Conservation (phyloP, 2,888 invertebrate genomes). For the Plagodis pulveraria region DNA sequence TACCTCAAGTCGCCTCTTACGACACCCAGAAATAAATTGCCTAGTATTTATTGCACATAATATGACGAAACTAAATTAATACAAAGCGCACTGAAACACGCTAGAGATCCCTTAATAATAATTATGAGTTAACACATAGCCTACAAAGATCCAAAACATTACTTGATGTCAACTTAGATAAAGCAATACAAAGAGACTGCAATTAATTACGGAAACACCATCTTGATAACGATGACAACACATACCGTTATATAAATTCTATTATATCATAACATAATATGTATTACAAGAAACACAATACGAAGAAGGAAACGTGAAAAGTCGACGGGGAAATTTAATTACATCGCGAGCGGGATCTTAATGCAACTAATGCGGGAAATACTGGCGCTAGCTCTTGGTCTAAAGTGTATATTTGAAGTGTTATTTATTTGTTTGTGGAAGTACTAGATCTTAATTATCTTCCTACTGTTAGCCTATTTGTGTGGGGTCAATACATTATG, state of each 20-base stretch:
- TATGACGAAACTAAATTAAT: too few relatives aligned
- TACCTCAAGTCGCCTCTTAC: too few relatives aligned
- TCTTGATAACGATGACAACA: constrained; percentile 10
- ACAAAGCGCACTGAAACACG: too few relatives aligned
- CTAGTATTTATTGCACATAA: too few relatives aligned
- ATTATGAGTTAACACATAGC: too few relatives aligned
- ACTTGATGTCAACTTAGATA: not conserved
- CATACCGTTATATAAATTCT: constrained; percentile 17
- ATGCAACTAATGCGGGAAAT: constrained; percentile 32
- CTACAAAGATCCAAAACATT: not conserved
- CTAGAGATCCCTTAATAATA: too few relatives aligned
- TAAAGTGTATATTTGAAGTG: too few relatives aligned
- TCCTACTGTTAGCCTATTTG: too few relatives aligned
- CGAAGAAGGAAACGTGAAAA: constrained; percentile 21
- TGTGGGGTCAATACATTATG: too few relatives aligned
- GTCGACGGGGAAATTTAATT: constrained; percentile 37
- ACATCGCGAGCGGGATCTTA: constrained; percentile 41
- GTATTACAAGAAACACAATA: constrained; percentile 13
- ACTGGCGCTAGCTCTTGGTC: constrained; percentile 2
- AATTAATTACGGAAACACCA: constrained; percentile 13
- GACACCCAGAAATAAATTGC: too few relatives aligned
- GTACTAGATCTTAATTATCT: too few relatives aligned
- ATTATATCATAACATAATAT: constrained; percentile 18
- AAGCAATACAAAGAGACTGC: constrained; percentile 12
- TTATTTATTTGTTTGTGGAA: too few relatives aligned